Percentiles rank a stretch among this genome's conserved stretches.
phyloP scores from a whole-genome alignment of 2,113 vertebrate genomes.

The Terrapene triunguis region DNA sequence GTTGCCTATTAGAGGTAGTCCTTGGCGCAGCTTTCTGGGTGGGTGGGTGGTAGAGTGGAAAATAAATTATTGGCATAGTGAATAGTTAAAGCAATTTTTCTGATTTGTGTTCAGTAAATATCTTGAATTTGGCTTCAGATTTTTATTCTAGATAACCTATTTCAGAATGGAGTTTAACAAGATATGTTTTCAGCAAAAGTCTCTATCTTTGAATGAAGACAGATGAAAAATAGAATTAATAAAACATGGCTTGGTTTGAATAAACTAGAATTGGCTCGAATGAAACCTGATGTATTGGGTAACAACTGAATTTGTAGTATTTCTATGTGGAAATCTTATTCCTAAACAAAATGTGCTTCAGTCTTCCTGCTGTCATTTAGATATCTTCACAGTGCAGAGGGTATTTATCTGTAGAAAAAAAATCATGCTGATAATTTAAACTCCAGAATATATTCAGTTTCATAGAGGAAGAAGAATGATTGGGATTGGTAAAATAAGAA shows the following conservation, averaged over 20 bases:
- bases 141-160: background rate
- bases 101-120: background rate
- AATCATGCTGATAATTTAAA: background rate
- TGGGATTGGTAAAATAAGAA: constrained; percentile 39
- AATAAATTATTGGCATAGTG: background rate
- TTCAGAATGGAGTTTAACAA: background rate
- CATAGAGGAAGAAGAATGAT: constrained; percentile 34
- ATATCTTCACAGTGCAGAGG: constrained; percentile 25
- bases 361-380: constrained; percentile 44
- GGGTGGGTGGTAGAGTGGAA: too few species aligned
- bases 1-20: background rate
- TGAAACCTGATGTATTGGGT: background rate
- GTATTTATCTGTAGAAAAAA: background rate
- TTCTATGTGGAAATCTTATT: background rate
- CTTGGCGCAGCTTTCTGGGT: background rate
- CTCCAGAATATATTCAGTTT: constrained; percentile 55
- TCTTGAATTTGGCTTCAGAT: background rate
- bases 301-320: background rate
- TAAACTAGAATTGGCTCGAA: background rate
- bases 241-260: background rate
- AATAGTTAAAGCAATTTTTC: background rate
- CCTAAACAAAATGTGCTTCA: background rate
- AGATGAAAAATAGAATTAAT: background rate
- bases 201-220: background rate
- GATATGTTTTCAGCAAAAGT: background rate